A percentile compares a stretch with the other conserved stretches of the same genome.
Evolutionary conservation across 1,140 invertebrate genomes (phyloP).

Genomic region (Drosophila teissieri): DNA sequence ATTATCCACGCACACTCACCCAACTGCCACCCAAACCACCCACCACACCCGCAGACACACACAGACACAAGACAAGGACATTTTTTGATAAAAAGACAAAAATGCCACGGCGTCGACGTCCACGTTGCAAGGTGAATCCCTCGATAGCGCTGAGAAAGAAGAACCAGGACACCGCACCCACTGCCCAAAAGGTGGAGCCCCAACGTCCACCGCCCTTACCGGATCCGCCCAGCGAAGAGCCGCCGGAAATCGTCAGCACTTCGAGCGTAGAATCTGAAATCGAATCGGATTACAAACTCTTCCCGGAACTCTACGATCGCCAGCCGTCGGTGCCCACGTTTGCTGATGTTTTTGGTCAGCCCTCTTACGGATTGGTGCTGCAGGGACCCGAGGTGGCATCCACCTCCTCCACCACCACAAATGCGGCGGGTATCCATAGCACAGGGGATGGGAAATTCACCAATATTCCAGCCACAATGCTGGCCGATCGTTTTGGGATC

Average conservation of each 20-base stretch:
- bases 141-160: slow-evolving; percentile 17
- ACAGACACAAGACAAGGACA: neutral
- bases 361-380: slow-evolving; percentile 9
- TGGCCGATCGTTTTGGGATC: slow-evolving; percentile 45
- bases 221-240: slow-evolving; percentile 2
- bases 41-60: neutral
- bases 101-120: slow-evolving; percentile 65
- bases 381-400: neutral
- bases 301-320: slow-evolving; percentile 59
- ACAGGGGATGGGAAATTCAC: slow-evolving; percentile 13
- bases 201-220: neutral
- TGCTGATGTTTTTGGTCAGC: slow-evolving; percentile 60
- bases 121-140: slow-evolving; percentile 51
- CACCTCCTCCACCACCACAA: neutral
- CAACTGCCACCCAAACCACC: neutral
- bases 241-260: slow-evolving; percentile 4
- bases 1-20: neutral
- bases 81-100: neutral
- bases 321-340: slow-evolving; percentile 53
- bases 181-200: neutral
- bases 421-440: slow-evolving; percentile 1
- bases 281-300: slow-evolving; percentile 57
- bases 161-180: slow-evolving; percentile 16
- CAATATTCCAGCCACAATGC: slow-evolving; percentile 23
- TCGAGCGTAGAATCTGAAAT: neutral